Conservation (phyloP, 1,140 invertebrate genomes). For the Bursaphelenchus mucronatus region DNA sequence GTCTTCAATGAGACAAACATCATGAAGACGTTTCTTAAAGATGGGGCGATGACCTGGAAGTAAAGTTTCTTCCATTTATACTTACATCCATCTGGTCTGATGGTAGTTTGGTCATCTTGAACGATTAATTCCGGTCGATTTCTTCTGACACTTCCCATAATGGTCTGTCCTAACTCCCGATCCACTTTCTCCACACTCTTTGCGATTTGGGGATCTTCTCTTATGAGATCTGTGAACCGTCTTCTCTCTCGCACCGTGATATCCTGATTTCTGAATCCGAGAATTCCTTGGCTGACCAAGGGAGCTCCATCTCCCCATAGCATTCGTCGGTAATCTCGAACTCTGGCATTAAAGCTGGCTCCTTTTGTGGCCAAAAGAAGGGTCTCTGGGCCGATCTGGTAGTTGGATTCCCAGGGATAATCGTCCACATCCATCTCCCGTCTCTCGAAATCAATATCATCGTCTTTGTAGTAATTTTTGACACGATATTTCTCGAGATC, state of each 20-base stretch:
- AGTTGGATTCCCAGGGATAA: slow-evolving; percentile 57
- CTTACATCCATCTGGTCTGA: too few relatives aligned
- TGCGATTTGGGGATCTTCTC: slow-evolving; percentile 43
- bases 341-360: slow-evolving; percentile 72
- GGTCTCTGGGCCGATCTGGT: slow-evolving; percentile 87
- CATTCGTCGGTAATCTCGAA: slow-evolving; percentile 56
- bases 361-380: slow-evolving; percentile 85
- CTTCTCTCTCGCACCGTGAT: slow-evolving; percentile 56
- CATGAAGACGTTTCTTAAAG: slow-evolving; percentile 65
- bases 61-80: too few relatives aligned
- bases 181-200: slow-evolving; percentile 43
- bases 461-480: slow-evolving; percentile 55
- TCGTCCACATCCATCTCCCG: slow-evolving; percentile 55
- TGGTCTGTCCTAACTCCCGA: slow-evolving; percentile 22
- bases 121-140: slow-evolving; percentile 20
- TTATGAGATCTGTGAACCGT: slow-evolving; percentile 49
- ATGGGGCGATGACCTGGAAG: slow-evolving; percentile 61
- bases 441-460: slow-evolving; percentile 41
- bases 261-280: slow-evolving; percentile 52
- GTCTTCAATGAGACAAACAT: slow-evolving; percentile 73
- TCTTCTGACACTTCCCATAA: slow-evolving; percentile 41
- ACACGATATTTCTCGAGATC: slow-evolving; percentile 61
- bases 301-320: slow-evolving; percentile 58
- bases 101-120: too few relatives aligned
- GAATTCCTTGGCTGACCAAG: slow-evolving; percentile 48